These are phyloP conservation scores for Scrobipalpa costella DNA, from an alignment of 2,888 invertebrate species.

Conservation along the genomic window DNA sequence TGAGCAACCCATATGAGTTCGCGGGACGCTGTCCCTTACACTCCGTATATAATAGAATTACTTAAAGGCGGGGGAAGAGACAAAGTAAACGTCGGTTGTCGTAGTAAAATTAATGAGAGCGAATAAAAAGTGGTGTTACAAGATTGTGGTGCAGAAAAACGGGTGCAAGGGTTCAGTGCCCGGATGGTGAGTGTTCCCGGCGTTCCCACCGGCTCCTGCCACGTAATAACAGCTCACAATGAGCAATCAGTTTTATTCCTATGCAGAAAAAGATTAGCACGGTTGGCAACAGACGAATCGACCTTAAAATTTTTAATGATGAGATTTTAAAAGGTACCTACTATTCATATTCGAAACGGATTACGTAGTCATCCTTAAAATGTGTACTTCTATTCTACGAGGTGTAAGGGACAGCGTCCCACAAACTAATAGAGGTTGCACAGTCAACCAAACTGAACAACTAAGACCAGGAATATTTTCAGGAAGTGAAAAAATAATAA, in stretches of 20 bases:
- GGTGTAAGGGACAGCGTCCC: no score
- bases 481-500: no score
- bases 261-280: constrained; percentile 31
- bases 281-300: not conserved
- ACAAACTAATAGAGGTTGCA: no score
- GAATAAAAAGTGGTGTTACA: constrained; percentile 55
- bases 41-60: constrained; percentile 7
- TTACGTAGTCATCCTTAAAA: no score
- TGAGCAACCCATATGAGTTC: no score
- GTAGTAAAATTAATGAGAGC: constrained; percentile 55
- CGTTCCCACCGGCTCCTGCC: constrained; percentile 62
- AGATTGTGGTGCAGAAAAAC: constrained; percentile 59
- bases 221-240: constrained; percentile 61
- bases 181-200: constrained; percentile 50
- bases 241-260: constrained; percentile 53
- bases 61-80: constrained; percentile 15
- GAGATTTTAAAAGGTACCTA: no score
- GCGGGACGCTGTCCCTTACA: no score
- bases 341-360: no score
- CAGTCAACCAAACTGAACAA: no score
- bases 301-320: no score
- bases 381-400: no score
- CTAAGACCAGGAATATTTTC: no score
- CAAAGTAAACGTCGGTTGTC: constrained; percentile 37
- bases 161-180: constrained; percentile 66